A percentile compares a stretch with the other conserved stretches of the same genome.
These are phyloP conservation scores for Temnopleurus reevesii DNA, from an alignment of 53 echinoderm and acorn worm species.

Conservation along the genomic window DNA sequence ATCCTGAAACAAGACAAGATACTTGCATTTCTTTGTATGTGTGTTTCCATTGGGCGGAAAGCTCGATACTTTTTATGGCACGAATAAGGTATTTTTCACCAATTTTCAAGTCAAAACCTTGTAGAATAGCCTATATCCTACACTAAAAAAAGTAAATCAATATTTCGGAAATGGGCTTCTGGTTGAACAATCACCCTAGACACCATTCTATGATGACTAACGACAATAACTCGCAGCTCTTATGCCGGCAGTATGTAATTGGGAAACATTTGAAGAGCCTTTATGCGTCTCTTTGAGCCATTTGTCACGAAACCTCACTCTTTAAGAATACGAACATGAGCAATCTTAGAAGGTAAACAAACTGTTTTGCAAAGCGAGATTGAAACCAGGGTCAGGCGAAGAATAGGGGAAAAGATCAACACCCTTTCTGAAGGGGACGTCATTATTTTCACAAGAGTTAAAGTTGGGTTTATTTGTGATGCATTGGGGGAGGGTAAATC, in stretches of 20 bases:
- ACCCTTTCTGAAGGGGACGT: background rate
- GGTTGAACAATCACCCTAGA: too few species aligned
- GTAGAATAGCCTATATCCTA: too few species aligned
- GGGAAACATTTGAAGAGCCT: background rate
- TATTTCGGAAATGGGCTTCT: too few species aligned
- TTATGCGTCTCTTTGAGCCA: background rate
- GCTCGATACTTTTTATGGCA: too few species aligned
- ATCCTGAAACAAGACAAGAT: too few species aligned
- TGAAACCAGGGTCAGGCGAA: constrained; percentile 13
- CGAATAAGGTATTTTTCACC: too few species aligned
- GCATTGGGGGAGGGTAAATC: constrained; percentile 12
- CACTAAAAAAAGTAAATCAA: too few species aligned
- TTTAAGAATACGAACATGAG: background rate
- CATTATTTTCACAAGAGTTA: background rate
- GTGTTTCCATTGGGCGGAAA: too few species aligned
- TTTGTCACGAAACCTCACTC: constrained; percentile 11
- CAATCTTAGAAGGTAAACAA: constrained; percentile 38
- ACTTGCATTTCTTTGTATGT: too few species aligned
- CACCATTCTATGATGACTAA: background rate
- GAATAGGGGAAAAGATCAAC: background rate
- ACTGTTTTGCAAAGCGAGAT: background rate
- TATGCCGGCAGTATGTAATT: too few species aligned
- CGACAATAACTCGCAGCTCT: background rate
- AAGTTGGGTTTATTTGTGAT: background rate
- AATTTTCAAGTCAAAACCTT: too few species aligned